Base-by-base conservation (phyloP, 2,888 invertebrate species). In the Harpalus rufipes region DNA sequence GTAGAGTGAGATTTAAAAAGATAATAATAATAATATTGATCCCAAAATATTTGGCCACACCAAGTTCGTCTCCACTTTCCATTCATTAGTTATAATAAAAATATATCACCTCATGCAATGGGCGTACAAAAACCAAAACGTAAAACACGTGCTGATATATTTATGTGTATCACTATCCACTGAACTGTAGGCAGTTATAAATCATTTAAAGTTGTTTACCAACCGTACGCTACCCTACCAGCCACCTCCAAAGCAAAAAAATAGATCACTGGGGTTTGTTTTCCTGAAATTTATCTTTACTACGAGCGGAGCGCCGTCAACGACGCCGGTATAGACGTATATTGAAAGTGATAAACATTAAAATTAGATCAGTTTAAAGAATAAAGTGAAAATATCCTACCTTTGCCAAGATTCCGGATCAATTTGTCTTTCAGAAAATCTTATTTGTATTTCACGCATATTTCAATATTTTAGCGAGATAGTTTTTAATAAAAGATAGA, bases 131-230 rank as follows among this genome's bases (percentile, higher is more conserved):
- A 12, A 51, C 44, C 56, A 5, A 51, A 51, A 51, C 12, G 44
- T 51, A 51, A 51, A 51, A 51, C 12, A 4, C 44, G 12, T 51
- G 10, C 8, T 51, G 44, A 51, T 51, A 51, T 51, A 51, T 51
- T 51, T 51, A 51, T 51, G 44, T 51, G 10, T 12, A 51, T 51
- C 65, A 65, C 21, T 12, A 61, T 61, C 59, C 59, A 14, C 16
- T 14, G 16, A 61, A 16, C 44, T 51, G 16, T 61, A 7, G 59
- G 59, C 18, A 65, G 10, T 65, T 65, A 65, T 65, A 65, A 32
- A 65, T 65, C 65, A 65, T 65, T 65, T 65, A 65, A 65, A 65
- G 65, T 65, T 32, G 65, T 65, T 65, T 65, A 65, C 65, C 65
- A 65, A 12, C 32, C 21, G 32, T 32, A 32, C 32, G 44, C 18